Base-by-base conservation (phyloP, 1,140 invertebrate species). In the Tetramorium simillimum region DNA sequence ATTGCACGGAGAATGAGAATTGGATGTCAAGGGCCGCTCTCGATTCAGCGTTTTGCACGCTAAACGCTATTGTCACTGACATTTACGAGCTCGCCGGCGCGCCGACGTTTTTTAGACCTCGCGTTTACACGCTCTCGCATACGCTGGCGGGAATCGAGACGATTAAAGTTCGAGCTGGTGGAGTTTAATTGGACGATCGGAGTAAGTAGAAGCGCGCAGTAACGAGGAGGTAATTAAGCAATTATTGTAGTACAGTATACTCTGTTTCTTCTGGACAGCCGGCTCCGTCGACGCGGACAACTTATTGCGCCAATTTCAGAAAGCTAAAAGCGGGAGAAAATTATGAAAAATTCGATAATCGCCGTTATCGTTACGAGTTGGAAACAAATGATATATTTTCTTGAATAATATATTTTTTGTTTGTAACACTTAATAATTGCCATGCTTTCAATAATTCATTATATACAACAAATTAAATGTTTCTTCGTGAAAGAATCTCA, bases 191-290 rank as follows among this genome's bases (percentile, higher is more conserved):
- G 89, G 78, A 85, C 40, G 60, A 62, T 65, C 62, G 56, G 40
- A 33, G 70, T 70, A 69, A 73, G 46, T 49, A 73, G 73, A 73
- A 84, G 51, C 60, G 60, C 53, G 21, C 60, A 24, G 76, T 82
- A 89, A 86, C 78, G 67, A 86, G 72, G 49, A 67, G 77, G 81
- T 91, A 90, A 91, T 90, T 89, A 90, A 90, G 82, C 86, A 90
- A 86, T 91, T 91, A 88, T 53, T 24, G 37, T 70, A 12, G 62
- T 62, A 70, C 18, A 58, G 43, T 46, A 53, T 53, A 49, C 56
- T n/a, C 24, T 21, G 53, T 43, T 88, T 85, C 53, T 89, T 75
- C 28, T 75, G 62, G 53, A 63, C 33, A 80, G 12, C 16, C 24
- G 14, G 46, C 63, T 56, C 21, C 46, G 53, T 33, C n/a, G 40